phyloP scores from a whole-genome alignment of 1,140 invertebrate species.

The Caenorhabditis briggsae region DNA sequence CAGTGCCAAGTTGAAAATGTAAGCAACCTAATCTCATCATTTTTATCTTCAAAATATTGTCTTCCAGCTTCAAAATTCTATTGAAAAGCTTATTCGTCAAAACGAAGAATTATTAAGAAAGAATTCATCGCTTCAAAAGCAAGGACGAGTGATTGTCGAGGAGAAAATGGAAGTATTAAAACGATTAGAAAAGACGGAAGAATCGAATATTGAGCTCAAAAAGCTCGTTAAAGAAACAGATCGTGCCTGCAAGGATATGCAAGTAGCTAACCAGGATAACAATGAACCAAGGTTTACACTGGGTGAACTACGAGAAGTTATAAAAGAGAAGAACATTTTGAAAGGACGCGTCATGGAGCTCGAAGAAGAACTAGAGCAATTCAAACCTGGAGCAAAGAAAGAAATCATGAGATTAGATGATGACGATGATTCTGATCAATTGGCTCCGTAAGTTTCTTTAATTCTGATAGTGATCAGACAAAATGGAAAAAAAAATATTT shows the following conservation, averaged over 20 bases:
- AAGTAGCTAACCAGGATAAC: slow-evolving; percentile 66
- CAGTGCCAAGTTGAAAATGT: slow-evolving; percentile 60
- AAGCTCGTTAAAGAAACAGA: slow-evolving; percentile 73
- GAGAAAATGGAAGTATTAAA: slow-evolving; percentile 67
- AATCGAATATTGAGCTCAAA: slow-evolving; percentile 70
- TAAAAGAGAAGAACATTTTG: slow-evolving; percentile 89
- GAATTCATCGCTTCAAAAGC: slow-evolving; percentile 69
- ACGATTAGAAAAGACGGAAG: slow-evolving; percentile 67
- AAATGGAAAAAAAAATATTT: not conserved
- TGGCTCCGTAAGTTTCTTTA: not conserved
- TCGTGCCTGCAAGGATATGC: slow-evolving; percentile 74
- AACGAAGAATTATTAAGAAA: slow-evolving; percentile 69
- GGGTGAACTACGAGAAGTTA: slow-evolving; percentile 87
- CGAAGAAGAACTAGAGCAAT: slow-evolving; percentile 87
- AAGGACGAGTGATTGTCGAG: slow-evolving; percentile 68
- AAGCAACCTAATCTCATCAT: slow-evolving; percentile 58
- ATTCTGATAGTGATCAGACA: too few relatives aligned
- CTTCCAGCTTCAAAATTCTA: slow-evolving; percentile 66
- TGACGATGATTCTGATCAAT: slow-evolving; percentile 31
- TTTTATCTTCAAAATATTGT: slow-evolving; percentile 57
- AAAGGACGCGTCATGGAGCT: slow-evolving; percentile 85
- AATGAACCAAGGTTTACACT: slow-evolving; percentile 87
- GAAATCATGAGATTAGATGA: slow-evolving; percentile 34
- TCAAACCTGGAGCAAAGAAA: slow-evolving; percentile 80
- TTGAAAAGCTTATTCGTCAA: slow-evolving; percentile 72